phyloP scores from a whole-genome alignment of 1,140 invertebrate genomes.

The Diorhabda sublineata region DNA sequence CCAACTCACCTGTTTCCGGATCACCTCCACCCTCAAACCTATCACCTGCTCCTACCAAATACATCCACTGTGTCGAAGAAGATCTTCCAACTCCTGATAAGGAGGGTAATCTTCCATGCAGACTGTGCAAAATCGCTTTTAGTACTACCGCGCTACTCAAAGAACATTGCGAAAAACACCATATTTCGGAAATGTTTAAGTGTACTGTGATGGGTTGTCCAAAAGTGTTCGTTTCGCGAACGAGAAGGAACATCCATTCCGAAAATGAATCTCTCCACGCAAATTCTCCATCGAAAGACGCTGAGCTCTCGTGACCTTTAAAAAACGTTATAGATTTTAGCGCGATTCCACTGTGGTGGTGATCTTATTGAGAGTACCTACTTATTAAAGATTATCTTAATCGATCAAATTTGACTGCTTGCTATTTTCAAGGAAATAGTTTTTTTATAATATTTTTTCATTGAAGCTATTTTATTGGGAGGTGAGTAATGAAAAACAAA shows the following conservation, averaged over 20 bases:
- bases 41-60: constrained; percentile 33
- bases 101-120: constrained; percentile 61
- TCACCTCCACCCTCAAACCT: constrained; percentile 34
- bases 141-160: constrained; percentile 58
- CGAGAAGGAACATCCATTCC: constrained; percentile 68
- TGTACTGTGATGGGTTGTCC: constrained; percentile 75
- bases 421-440: neutral
- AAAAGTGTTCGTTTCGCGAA: constrained; percentile 75
- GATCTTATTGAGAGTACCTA: constrained; percentile 32
- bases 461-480: neutral
- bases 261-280: constrained; percentile 52
- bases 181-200: constrained; percentile 71
- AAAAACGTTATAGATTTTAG: constrained; percentile 37
- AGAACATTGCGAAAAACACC: constrained; percentile 63
- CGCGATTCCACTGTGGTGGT: constrained; percentile 45
- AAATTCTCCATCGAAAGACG: constrained; percentile 39
- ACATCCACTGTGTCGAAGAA: constrained; percentile 53
- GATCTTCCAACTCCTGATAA: constrained; percentile 55
- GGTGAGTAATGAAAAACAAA: too few relatives aligned
- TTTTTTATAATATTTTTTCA: neutral
- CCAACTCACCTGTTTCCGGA: constrained; percentile 44
- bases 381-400: constrained; percentile 28
- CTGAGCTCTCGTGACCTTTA: constrained; percentile 44
- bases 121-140: constrained; percentile 61
- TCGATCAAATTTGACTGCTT: neutral